Evolutionary conservation across 2,797 vertebrate species (phyloP), one percentile per base, ranked within the genome.

Genomic region (Clarias platycephalus): DNA sequence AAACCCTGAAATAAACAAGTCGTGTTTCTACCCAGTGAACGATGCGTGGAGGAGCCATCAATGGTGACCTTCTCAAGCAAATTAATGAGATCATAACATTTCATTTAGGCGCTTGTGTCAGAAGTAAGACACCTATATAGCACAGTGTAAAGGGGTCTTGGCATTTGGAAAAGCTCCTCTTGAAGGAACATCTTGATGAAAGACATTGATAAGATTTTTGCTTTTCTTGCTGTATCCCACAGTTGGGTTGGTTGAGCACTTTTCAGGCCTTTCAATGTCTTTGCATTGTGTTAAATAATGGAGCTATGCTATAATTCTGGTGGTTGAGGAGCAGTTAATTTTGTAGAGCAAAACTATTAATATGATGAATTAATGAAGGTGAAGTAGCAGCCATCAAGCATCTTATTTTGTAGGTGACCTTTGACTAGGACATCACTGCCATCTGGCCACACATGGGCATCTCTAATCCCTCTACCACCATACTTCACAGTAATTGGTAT

Each of bases 361-460:
- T 24, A 85, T 71, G 86, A 53, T 86, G 80, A 89, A 86, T 89
- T 62, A 84, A 53, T 53, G 49, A 53, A 53, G 49, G 49, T 82
- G 57, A 83, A 66, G 53, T 89, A 87, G 80, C 64, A 77, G 84
- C 74, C 83, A 80, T 85, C 85, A 86, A 79, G 89, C 76, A 78
- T 86, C 84, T 86, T 89, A 87, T 91, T 85, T 92, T 88, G 88
- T 88, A 49, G 79, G 87, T 92, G 93, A 93, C 94, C 93, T 94
- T 94, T 93, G 88, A 81, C 87, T 77, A 84, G 4, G 70, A 89
- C 92, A 88, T 90, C 16, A 40, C 84, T 91, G 89, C 93, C 94
- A 94, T 94, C 93, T 94, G 94, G 89, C 89, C 92, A 92, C 92
- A 71, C 87, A 80, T 84, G 79, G 92, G 92, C 89, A 88, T 84